Conservation (phyloP, 2,888 invertebrate genomes). For the Volucella inanis region DNA sequence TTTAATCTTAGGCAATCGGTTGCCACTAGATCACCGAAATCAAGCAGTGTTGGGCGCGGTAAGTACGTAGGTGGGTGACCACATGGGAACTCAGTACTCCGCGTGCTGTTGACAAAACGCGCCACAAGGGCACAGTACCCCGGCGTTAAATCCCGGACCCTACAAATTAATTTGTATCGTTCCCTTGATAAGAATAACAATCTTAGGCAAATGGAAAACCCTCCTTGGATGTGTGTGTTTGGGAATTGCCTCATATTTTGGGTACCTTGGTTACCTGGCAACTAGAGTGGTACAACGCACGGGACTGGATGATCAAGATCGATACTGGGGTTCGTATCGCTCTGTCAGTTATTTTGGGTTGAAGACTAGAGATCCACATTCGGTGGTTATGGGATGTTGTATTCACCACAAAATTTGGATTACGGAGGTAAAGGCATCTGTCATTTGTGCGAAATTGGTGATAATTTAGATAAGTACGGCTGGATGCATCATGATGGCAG, state of each 20-base stretch:
- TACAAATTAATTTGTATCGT: too few relatives aligned
- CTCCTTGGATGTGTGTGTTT: slow-evolving; percentile 86
- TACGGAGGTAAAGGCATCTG: slow-evolving; percentile 90
- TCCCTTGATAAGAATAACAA: too few relatives aligned
- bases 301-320: slow-evolving; percentile 89
- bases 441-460: slow-evolving; percentile 97
- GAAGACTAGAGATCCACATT: slow-evolving; percentile 94
- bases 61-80: too few relatives aligned
- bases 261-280: slow-evolving; percentile 92
- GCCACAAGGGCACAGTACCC: too few relatives aligned
- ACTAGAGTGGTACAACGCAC: slow-evolving; percentile 89
- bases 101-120: too few relatives aligned
- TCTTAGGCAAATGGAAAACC: slow-evolving; percentile 86
- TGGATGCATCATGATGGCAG: slow-evolving; percentile 97
- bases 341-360: slow-evolving; percentile 95
- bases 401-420: slow-evolving; percentile 88
- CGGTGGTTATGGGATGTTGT: slow-evolving; percentile 99
- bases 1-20: too few relatives aligned
- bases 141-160: too few relatives aligned
- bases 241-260: slow-evolving; percentile 88
- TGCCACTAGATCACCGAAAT: too few relatives aligned
- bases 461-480: slow-evolving; percentile 91
- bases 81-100: too few relatives aligned
- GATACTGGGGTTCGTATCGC: slow-evolving; percentile 97
- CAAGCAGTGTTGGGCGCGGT: too few relatives aligned